These are phyloP conservation scores for Hippopotamus amphibius DNA, from an alignment of 2,113 vertebrate species.

Conservation along the genomic window DNA sequence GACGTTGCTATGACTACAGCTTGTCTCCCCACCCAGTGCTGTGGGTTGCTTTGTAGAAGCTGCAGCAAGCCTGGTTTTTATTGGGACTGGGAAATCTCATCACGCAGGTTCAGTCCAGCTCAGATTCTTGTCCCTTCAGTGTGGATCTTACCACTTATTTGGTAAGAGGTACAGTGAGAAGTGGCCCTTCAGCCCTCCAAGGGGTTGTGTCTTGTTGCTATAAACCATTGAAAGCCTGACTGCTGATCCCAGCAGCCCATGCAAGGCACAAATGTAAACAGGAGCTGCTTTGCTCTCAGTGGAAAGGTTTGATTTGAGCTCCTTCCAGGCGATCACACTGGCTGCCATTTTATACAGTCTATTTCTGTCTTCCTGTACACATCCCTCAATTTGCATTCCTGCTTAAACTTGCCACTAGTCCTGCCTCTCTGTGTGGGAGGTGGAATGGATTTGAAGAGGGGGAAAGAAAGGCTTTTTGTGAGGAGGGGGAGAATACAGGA, in stretches of 20 bases:
- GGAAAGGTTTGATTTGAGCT: conserved; percentile 86
- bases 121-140: not conserved
- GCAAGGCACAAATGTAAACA: conserved; percentile 85
- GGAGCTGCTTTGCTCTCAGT: conserved; percentile 81
- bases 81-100: not conserved
- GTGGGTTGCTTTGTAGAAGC: not conserved
- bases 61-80: not conserved
- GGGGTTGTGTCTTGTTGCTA: conserved; percentile 29
- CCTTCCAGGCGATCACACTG: conserved; percentile 86
- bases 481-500: conserved; percentile 60
- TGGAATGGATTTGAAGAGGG: conserved; percentile 51
- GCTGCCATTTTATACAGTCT: conserved; percentile 88
- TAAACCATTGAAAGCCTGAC: conserved; percentile 20
- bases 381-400: conserved; percentile 84
- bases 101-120: not conserved
- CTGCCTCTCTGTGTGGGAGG: conserved; percentile 67
- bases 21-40: not conserved
- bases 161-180: not conserved
- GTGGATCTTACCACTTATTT: conserved; percentile 1
- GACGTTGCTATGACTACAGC: not conserved
- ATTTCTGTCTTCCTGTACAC: conserved; percentile 84
- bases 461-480: conserved; percentile 75
- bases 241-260: conserved; percentile 67
- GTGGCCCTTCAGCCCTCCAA: not conserved
- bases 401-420: conserved; percentile 75